Base-by-base conservation (phyloP, 2,888 invertebrate genomes). In the Nipponacmea schrenckii region DNA sequence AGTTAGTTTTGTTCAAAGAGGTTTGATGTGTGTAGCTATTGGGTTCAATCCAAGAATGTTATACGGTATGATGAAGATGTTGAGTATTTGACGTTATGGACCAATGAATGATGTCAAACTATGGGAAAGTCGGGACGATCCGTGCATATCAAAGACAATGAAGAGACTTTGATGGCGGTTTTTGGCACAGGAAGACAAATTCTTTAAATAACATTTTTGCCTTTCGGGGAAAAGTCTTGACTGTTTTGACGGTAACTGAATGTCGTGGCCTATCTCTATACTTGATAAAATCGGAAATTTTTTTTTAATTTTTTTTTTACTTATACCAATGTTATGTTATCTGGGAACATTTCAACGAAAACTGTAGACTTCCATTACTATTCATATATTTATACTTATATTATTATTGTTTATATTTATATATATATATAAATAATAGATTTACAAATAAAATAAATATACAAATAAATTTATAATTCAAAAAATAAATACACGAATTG, bases 51-150 rank as follows among this genome's bases (percentile, higher is more conserved):
- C 56, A 56, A 56, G 24, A 56, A 56, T 56, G 56, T 24, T 24
- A 56, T 24, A 56, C 56, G 56, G 56, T 24, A 56, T 56, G 56
- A 56, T 56, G 20, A 24, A 56, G 56, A 56, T 56, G 56, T 56
- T 20, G 56, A 15, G 56, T 56, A 56, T 56, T 56, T 56, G 24
- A 56, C 56, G 56, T 56, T 56, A 56, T 56, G 56, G 24, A 56
- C 56, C 56, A 56, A 56, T 14, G 56, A 24, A 56, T 56, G 56
- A 56, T 56, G 56, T 56, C 56, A 56, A 24, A 24, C 20, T 56
- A 56, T 56, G 56, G 56, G 56, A 56, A 56, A 56, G 56, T 56
- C 56, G 56, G 56, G 56, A 56, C 24, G 56, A 56, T 56, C 56
- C 56, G 56, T 24, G 24, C 56, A 56, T 24, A 56, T 56, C 56